Evolutionary conservation across 1,140 invertebrate genomes (phyloP), one percentile per base, ranked within the genome.

Genomic region (Cardiocondyla obscurior): DNA sequence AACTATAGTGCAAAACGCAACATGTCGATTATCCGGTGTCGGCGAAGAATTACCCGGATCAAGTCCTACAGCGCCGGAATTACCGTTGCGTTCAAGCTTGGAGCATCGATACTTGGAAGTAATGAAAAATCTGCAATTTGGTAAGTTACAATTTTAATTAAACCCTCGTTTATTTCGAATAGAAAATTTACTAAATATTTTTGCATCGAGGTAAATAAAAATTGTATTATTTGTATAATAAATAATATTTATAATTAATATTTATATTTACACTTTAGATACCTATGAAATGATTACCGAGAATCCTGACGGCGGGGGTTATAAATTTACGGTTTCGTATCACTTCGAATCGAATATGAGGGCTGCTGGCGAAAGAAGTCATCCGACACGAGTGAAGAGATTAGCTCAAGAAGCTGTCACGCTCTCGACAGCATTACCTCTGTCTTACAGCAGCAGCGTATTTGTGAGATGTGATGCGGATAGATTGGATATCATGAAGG

Each of bases 381-480:
- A 98, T 93, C 97, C 97, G 19, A 96, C 97, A 10, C 95, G 98
- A 82, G 97, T 99, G 81, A 98, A 99, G 93, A 95, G 98, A 19
- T 95, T 99, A 19, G 98, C 98, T 30, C 98, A 99, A 94, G 99
- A 99, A 94, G 97, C 98, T 73, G 98, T 99, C 33, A 99, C 98
- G 12, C 95, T 99, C n/a, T 98, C 98, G 58, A 98, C 98, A 69
- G 97, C 97, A 65, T 94, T 99, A 83, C 98, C 99, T 69, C 95
- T 99, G 22, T 99, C 98, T 25, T 98, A 97, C 89, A 98, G 97
- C 92, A 99, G 98, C 91, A 98, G 97, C 85, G 98, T 99, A 58
- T 99, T 99, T 95, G 98, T 99, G 65, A 96, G 98, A 84, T 99
- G 98, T 94, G 98, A 99, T 94, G 97, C 97, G 70, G 98, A 99